Conservation (phyloP, 2,888 invertebrate genomes). For the Lucinisca nassula region DNA sequence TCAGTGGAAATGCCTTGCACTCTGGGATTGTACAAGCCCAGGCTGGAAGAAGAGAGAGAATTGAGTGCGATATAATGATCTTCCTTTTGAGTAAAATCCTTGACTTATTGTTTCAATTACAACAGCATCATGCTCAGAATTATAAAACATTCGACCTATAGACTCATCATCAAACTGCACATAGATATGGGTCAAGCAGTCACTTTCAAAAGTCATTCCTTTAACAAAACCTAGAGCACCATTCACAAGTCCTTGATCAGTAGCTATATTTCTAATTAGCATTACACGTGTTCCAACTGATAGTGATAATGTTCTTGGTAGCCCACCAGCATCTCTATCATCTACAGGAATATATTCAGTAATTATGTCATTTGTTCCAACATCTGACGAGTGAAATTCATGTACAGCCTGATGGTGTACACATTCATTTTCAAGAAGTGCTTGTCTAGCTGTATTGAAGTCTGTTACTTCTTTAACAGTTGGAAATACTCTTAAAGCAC, state of each 20-base stretch:
- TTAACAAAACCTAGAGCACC: slow-evolving; percentile 51
- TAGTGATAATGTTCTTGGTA: slow-evolving; percentile 27
- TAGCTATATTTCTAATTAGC: slow-evolving; percentile 50
- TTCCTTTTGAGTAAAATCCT: slow-evolving; percentile 29
- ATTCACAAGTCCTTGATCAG: slow-evolving; percentile 48
- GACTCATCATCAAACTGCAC: slow-evolving; percentile 50
- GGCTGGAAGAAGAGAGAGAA: slow-evolving; percentile 43
- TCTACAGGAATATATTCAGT: slow-evolving; percentile 46
- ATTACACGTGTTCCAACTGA: slow-evolving; percentile 52
- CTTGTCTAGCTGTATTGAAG: slow-evolving; percentile 14
- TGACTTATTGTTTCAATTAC: slow-evolving; percentile 28
- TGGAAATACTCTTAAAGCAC: slow-evolving; percentile 29
- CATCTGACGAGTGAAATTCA: background rate
- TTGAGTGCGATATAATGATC: slow-evolving; percentile 33
- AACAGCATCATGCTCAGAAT: slow-evolving; percentile 41
- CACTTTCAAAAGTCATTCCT: slow-evolving; percentile 12
- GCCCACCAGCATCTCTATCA: slow-evolving; percentile 58
- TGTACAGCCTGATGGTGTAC: background rate
- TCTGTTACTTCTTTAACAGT: slow-evolving; percentile 19
- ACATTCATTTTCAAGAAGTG: background rate
- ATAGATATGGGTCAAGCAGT: background rate
- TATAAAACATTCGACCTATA: slow-evolving; percentile 23
- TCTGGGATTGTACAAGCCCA: slow-evolving; percentile 55
- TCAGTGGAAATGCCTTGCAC: slow-evolving; percentile 48
- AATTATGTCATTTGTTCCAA: background rate